These are phyloP conservation scores for Hydrocynus forskahlii DNA, from an alignment of 2,797 vertebrate genomes.

Conservation along the genomic window DNA sequence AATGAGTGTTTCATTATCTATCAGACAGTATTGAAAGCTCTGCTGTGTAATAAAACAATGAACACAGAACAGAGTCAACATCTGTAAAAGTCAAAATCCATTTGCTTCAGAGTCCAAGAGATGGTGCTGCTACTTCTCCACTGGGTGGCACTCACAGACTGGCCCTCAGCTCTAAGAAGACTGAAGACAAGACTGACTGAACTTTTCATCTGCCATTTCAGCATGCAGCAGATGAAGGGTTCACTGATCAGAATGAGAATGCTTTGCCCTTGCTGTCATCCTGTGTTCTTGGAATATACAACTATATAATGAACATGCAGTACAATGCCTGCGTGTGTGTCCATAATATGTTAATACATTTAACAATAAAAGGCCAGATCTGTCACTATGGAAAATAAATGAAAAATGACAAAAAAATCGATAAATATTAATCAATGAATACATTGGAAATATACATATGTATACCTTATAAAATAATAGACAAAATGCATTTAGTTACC, in stretches of 20 bases:
- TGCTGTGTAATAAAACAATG: background rate
- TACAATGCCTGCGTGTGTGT: background rate
- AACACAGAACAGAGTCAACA: background rate
- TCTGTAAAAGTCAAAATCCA: background rate
- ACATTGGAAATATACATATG: background rate
- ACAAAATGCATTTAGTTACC: too few relatives aligned
- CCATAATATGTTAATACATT: background rate
- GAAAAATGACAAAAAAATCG: background rate
- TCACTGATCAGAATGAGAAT: background rate
- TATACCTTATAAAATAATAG: too few relatives aligned
- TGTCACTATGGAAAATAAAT: background rate
- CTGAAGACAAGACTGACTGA: background rate
- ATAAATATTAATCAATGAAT: background rate
- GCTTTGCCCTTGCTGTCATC: background rate
- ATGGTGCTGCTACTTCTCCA: constrained; percentile 21
- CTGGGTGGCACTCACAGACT: constrained; percentile 47
- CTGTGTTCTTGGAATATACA: background rate
- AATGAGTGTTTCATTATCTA: background rate
- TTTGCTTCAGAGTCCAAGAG: background rate
- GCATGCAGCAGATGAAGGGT: background rate
- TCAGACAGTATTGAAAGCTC: background rate
- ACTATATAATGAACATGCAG: background rate
- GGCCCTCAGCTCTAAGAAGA: background rate
- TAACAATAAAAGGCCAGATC: background rate
- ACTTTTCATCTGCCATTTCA: constrained; percentile 5